Evolutionary conservation across 2,797 vertebrate genomes (phyloP), one percentile per base, ranked within the genome.

Genomic region (Nannoperca australis): DNA sequence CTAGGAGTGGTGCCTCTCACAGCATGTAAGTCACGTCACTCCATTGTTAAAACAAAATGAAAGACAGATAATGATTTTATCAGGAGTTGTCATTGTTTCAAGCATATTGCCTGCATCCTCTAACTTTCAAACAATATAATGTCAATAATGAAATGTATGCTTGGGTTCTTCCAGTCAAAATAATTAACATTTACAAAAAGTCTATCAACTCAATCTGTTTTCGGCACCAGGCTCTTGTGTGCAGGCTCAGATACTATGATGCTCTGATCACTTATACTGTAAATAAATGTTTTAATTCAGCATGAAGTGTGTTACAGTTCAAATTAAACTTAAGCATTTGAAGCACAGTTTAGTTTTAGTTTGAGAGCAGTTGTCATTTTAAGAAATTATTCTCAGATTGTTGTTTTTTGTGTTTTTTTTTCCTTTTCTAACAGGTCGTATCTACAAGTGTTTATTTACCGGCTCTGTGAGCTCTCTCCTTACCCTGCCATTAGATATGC

Each of bases 391-490:
- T 70, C 18, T 73, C 51, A 12, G 18, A 63, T 7, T 22, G 0
- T 24, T 44, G 18, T 59, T 24, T 80, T 17, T 38, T 62, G n/a
- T n/a, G n/a, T 47, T 0, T 70, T 40, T 75, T 12, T 83, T 60
- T 82, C 50, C n/a, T 71, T 60, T 24, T 76, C 44, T n/a, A 38
- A 38, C 85, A 99, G 98, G 97, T 95, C 98, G 98, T 55, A 99
- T 99, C 93, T 99, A 99, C 96, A 99, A 99, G 94, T 99, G 98
- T 96, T 96, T 99, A 93, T 99, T 99, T 96, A 99, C 98, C 79
- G 98, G 98, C 95, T 99, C 97, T 59, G 97, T 99, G 95, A 99
- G 97, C 97, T 99, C 98, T 76, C 95, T 99, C 80, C 95, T 99
- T 94, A 98, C 98, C 30, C 95, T 99, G 92, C 98, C 98, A 0